Evolutionary conservation across 2,888 invertebrate genomes (phyloP).

Genomic region (Neoscelio sp.): DNA sequence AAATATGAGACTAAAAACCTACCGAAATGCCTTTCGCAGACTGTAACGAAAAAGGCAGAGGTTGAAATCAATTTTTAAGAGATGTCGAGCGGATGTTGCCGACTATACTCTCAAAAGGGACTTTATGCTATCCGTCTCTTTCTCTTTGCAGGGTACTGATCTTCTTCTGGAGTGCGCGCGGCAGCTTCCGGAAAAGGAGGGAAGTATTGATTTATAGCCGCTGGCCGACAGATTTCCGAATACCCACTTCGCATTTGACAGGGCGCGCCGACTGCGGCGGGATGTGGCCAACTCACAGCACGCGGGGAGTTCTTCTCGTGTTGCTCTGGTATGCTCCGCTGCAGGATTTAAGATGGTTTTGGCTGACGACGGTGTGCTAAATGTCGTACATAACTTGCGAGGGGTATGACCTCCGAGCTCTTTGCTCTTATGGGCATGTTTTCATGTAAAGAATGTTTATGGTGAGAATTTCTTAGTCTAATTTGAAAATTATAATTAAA

Average conservation of each 20-base stretch:
- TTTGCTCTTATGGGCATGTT: conserved; percentile 33
- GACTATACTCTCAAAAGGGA: conserved; percentile 70
- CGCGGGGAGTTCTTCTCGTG: conserved; percentile 59
- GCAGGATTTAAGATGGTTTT: conserved; percentile 71
- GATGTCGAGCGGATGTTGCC: conserved; percentile 81
- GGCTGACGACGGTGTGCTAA: conserved; percentile 69
- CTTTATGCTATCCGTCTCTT: conserved; percentile 60
- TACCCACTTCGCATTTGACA: conserved; percentile 81
- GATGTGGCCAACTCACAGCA: conserved; percentile 65
- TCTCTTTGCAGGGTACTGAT: conserved; percentile 57
- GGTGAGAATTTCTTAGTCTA: not conserved
- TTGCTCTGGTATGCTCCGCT: conserved; percentile 73
- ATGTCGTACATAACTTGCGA: conserved; percentile 64
- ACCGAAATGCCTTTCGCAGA: conserved; percentile 26
- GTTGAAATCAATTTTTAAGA: conserved; percentile 80
- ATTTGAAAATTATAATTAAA: conserved; percentile 13
- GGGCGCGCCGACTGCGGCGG: conserved; percentile 54
- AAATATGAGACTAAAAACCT: conserved; percentile 34
- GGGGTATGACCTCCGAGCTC: conserved; percentile 10
- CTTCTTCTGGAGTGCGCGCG: conserved; percentile 43
- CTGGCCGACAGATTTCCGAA: conserved; percentile 82
- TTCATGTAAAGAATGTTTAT: conserved; percentile 29
- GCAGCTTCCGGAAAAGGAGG: conserved; percentile 70
- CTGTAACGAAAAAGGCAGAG: conserved; percentile 36
- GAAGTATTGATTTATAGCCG: conserved; percentile 82